These are phyloP conservation scores for Diaprepes abbreviatus DNA, from an alignment of 2,888 invertebrate genomes.

Conservation along the genomic window DNA sequence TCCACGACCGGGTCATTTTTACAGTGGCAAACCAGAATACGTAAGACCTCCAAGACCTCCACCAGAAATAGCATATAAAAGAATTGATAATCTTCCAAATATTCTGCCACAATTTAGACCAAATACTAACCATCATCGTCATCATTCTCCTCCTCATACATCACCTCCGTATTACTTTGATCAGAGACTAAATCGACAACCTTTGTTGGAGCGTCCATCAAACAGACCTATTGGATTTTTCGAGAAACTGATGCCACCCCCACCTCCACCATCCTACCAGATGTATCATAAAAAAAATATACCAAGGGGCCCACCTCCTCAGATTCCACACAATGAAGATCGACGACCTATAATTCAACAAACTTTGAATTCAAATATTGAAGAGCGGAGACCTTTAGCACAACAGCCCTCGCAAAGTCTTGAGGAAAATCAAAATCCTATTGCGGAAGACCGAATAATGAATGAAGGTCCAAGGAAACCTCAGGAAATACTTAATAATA, in stretches of 20 bases:
- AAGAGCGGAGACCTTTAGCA: conserved; percentile 40
- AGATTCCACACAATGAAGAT: conserved; percentile 23
- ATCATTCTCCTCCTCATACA: conserved; percentile 47
- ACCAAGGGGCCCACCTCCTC: conserved; percentile 19
- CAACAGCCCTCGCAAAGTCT: conserved; percentile 44
- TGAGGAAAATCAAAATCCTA: conserved; percentile 47
- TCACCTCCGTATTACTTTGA: conserved; percentile 53
- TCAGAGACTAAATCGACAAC: conserved; percentile 62
- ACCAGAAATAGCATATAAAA: conserved; percentile 64
- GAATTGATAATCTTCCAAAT: conserved; percentile 72
- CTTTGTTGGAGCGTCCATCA: conserved; percentile 66
- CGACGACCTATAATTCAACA: conserved; percentile 21
- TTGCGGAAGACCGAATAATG: conserved; percentile 59
- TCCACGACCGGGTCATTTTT: conserved; percentile 67
- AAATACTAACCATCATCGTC: conserved; percentile 70
- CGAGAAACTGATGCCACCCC: conserved; percentile 66
- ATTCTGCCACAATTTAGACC: conserved; percentile 81
- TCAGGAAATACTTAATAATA: conserved; percentile 29
- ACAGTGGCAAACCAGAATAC: conserved; percentile 66
- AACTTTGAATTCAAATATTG: conserved; percentile 19
- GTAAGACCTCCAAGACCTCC: conserved; percentile 64
- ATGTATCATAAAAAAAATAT: conserved; percentile 32
- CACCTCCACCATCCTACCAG: conserved; percentile 46
- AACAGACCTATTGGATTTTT: conserved; percentile 66
- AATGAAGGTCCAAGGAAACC: conserved; percentile 54